A percentile compares a stretch with the other conserved stretches of the same genome.
phyloP scores from a whole-genome alignment of 2,797 vertebrate species.

The Poliocrania exsul region DNA sequence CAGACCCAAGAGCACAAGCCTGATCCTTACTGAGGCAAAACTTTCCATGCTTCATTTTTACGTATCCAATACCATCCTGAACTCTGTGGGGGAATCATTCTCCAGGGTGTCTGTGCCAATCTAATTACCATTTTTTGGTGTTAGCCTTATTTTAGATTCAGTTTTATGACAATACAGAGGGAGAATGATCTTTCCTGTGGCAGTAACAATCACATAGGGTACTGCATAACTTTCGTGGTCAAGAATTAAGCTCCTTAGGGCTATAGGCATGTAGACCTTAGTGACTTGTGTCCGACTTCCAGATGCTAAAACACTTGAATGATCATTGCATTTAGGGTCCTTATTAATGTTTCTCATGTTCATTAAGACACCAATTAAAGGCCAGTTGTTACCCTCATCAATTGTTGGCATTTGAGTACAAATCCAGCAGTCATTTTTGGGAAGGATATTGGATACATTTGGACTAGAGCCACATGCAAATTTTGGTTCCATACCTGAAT shows the following conservation, averaged over 20 bases:
- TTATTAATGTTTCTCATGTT: not conserved
- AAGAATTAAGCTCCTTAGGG: not conserved
- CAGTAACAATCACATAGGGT: not conserved
- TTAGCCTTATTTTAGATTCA: not conserved
- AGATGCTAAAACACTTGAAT: no score
- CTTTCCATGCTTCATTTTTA: not conserved
- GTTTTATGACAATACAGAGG: not conserved
- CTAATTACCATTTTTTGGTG: not conserved
- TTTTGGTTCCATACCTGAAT: not conserved
- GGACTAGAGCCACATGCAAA: not conserved
- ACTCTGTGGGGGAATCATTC: not conserved
- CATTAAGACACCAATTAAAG: not conserved
- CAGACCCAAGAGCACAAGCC: not conserved
- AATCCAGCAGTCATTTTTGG: not conserved
- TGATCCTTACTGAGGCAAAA: not conserved
- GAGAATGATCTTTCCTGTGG: not conserved
- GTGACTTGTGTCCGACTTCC: not conserved
- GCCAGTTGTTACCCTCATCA: not conserved
- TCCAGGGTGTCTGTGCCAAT: not conserved
- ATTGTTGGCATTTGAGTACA: not conserved
- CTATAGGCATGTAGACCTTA: not conserved
- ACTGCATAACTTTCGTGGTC: not conserved
- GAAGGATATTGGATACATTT: not conserved
- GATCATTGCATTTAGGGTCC: not conserved
- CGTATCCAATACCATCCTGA: not conserved